A percentile compares a stretch with the other conserved stretches of the same genome.
Conservation (phyloP, 2,888 invertebrate species). For the Nebria brevicollis region DNA sequence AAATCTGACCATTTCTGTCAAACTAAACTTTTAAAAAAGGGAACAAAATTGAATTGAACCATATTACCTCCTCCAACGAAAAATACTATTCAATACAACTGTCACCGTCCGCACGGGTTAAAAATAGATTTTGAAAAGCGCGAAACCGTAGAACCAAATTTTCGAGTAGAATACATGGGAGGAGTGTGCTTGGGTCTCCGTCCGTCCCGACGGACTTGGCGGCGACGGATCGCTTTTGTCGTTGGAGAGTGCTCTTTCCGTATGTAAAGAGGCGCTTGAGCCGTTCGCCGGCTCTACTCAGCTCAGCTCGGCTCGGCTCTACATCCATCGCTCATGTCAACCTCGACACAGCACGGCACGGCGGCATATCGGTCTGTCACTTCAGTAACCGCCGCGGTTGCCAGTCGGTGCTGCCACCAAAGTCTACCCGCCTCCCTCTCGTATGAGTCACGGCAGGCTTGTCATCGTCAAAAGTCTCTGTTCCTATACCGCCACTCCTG, state of each 20-base stretch:
- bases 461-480: background rate
- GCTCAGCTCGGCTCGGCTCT: background rate
- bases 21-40: background rate
- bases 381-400: background rate
- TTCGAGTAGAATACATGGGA: background rate
- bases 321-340: background rate
- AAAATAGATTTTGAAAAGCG: background rate
- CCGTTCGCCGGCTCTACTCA: background rate
- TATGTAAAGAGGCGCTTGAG: background rate
- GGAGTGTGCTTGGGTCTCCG: background rate
- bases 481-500: background rate
- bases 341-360: background rate
- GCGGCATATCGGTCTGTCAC: background rate
- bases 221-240: background rate
- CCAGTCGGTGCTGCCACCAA: background rate
- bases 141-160: background rate
- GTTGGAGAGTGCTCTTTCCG: slow-evolving; percentile 1
- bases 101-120: background rate
- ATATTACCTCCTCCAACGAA: background rate
- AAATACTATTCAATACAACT: background rate
- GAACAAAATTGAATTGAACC: background rate
- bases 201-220: background rate
- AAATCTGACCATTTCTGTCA: background rate
- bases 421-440: background rate
- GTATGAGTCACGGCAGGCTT: background rate